Evolutionary conservation across 2,888 invertebrate species (phyloP), one percentile per base, ranked within the genome.

Genomic region (Galeopsomyia nigrocyanea): DNA sequence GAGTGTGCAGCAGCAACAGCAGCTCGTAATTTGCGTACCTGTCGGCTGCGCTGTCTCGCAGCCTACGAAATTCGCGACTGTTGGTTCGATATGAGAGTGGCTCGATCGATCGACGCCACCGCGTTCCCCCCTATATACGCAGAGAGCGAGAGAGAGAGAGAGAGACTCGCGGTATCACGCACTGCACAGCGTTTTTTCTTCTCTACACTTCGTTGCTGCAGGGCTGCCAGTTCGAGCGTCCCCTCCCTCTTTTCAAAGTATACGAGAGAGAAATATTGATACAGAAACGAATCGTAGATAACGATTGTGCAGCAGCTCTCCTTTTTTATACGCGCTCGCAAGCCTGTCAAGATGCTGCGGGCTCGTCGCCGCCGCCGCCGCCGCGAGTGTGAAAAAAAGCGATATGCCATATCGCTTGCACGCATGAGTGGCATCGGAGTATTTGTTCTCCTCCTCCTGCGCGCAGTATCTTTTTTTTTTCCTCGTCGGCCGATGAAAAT

Each of bases 61-160:
- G 19, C 5, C 39, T 7, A 39, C 64, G 39, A 69, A 76, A 74
- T 75, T 75, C 75, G 75, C 71, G 75, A 69, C 70, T 73, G 78
- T 78, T 78, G 79, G 78, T 77, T 79, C 77, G 77, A 78, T 78
- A 78, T 68, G 63, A 74, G 63, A 74, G 71, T 75, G 39, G 68
- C 75, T 73, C 70, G 39, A 39, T 39, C 39, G 39, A 39, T 10
- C 7, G 72, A 72, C 75, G 73, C 66, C n/a, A n/a, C 68, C 78
- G 47, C 49, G 7, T 55, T 5, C 47, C 46, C 55, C 74, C 68
- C 62, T 65, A 68, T 73, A 64, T 67, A 61, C 68, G 14, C 53
- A 58, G 63, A 56, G 73, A 47, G 65, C 62, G 39, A 55, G 62
- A 22, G 57, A 26, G 26, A 26, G 58, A 60, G 51, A 60, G 26